Conservation (phyloP, 2,113 vertebrate species). For the Grallaria varia region DNA sequence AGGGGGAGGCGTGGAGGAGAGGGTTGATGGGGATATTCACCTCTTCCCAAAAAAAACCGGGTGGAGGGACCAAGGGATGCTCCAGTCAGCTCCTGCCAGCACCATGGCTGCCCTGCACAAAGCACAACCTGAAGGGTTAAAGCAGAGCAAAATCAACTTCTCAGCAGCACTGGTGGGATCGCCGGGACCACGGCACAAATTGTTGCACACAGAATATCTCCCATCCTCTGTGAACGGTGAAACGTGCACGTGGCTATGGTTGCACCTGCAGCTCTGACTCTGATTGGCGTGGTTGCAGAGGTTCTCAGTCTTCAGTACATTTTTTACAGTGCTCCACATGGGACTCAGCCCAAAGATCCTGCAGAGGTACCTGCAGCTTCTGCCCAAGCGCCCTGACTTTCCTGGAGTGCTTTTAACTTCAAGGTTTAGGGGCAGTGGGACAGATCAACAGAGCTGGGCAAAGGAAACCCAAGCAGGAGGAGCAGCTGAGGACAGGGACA, state of each 20-base stretch:
- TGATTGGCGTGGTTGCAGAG: not conserved
- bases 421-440: not conserved
- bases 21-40: not conserved
- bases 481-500: not conserved
- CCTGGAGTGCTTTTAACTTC: not conserved
- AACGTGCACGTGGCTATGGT: accelerated
- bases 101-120: not conserved
- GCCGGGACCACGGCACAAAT: not conserved
- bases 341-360: not conserved
- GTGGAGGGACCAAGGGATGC: not conserved
- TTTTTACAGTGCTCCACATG: not conserved
- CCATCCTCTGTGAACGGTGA: not conserved
- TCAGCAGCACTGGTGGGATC: not conserved
- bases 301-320: not conserved
- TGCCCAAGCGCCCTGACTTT: not conserved
- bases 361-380: not conserved
- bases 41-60: not conserved
- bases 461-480: not conserved
- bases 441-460: not conserved
- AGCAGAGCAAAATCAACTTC: not conserved
- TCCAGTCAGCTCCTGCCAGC: not conserved
- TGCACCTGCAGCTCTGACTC: not conserved
- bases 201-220: not conserved
- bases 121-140: not conserved
- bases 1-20: accelerated